phyloP scores from a whole-genome alignment of 2,113 vertebrate genomes.

The Myotis brandtii region DNA sequence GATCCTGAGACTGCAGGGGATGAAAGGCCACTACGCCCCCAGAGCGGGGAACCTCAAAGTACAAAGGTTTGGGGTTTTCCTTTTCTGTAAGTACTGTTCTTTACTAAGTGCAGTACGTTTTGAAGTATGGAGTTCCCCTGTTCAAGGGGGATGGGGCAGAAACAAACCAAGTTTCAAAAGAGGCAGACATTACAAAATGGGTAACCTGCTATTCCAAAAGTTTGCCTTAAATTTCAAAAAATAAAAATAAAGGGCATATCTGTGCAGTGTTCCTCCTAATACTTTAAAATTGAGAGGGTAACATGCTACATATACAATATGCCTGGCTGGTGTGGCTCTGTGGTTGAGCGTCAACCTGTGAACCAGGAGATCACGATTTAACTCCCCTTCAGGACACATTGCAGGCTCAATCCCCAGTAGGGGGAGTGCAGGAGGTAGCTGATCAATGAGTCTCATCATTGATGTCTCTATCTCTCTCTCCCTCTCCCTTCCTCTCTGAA shows the following conservation, averaged over 20 bases:
- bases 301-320: not conserved
- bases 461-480: too few species aligned
- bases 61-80: not conserved
- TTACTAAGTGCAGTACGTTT: not conserved
- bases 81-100: not conserved
- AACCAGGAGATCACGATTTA: too few species aligned
- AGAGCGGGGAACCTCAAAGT: not conserved
- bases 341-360: too few species aligned
- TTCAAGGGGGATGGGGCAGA: not conserved
- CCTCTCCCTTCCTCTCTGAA: too few species aligned
- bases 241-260: not conserved
- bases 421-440: too few species aligned
- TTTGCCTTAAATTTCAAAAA: conserved; percentile 33
- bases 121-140: conserved; percentile 12
- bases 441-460: too few species aligned
- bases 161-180: conserved; percentile 6
- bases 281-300: not conserved
- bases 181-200: not conserved
- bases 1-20: not conserved
- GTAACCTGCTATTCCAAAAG: not conserved
- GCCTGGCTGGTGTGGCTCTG: too few species aligned
- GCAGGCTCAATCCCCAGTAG: too few species aligned
- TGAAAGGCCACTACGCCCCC: not conserved
- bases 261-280: not conserved
- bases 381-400: too few species aligned